Evolutionary conservation across 2,888 invertebrate genomes (phyloP), one percentile per base, ranked within the genome.

Genomic region (Keiferia lycopersicella): DNA sequence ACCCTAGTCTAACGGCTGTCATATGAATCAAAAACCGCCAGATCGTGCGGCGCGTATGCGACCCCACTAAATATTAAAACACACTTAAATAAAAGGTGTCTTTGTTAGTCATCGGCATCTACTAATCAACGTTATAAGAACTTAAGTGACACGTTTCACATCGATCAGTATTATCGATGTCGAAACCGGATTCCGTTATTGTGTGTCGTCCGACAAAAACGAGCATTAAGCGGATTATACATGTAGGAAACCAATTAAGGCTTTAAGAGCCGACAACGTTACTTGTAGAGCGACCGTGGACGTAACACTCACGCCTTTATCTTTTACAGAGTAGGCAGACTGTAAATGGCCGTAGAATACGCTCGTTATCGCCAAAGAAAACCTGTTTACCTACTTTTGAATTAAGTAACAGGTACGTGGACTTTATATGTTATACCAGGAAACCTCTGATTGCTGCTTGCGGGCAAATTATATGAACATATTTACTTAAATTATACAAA

Each of bases 221-320:
- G 80, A 72, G 77, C 76, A 85, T 82, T 84, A 84, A 83, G 83
- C 78, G 83, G 82, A 86, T 86, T 87, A 85, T 80, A 81, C 83
- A 83, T 83, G 83, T 83, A 82, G 78, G 80, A 81, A 85, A 87
- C 83, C 86, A 87, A 87, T 87, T 87, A 88, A 83, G 79, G 84
- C 76, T 76, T 84, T 83, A 80, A 80, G 81, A 83, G 82, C 80
- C 79, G 82, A 81, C 83, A 80, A 78, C 78, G 80, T 82, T 76
- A 76, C 77, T 76, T 77, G 79, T 72, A 71, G 73, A 73, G 74
- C 72, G 73, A 74, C 68, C 12, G 51, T 22, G 51, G 11, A 3
- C 20, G 20, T 22, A 20, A 20, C 11, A 45, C 45, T 45, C 20
- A 11, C 51, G 12, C 48, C 18, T 41, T 41, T 6, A 6, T 30